These are phyloP conservation scores for Melanaphis sacchari DNA, from an alignment of 1,140 invertebrate species.

Conservation along the genomic window DNA sequence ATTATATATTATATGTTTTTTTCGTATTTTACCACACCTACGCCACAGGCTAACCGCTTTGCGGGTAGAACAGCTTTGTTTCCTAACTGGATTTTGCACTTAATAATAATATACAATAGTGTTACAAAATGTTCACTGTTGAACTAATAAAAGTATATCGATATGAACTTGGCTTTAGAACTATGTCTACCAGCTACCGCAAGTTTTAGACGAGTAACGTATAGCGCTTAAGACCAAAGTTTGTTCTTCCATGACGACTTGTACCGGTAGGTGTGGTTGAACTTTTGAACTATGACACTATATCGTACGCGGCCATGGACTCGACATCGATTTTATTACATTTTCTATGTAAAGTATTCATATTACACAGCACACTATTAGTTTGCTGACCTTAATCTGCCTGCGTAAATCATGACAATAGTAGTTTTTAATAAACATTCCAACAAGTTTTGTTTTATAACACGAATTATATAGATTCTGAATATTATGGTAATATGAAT, in stretches of 20 bases:
- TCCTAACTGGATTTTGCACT: conserved; percentile 46
- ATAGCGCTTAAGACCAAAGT: conserved; percentile 8
- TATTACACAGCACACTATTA: neutral
- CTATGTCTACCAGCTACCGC: neutral
- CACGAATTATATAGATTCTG: neutral
- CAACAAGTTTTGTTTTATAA: neutral
- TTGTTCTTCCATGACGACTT: conserved; percentile 16
- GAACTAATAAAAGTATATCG: neutral
- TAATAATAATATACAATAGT: neutral
- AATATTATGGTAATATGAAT: neutral
- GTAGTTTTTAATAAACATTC: conserved; percentile 13
- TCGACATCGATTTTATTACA: neutral
- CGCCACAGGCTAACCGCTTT: conserved; percentile 55
- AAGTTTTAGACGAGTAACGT: conserved; percentile 14
- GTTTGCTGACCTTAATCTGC: conserved; percentile 42
- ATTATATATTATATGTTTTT: neutral
- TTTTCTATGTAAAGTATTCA: neutral
- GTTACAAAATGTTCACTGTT: conserved; percentile 35
- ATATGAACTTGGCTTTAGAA: conserved; percentile 9
- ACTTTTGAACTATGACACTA: conserved; percentile 51
- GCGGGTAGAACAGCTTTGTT: conserved; percentile 45
- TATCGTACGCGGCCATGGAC: conserved; percentile 37
- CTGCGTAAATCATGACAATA: conserved; percentile 32
- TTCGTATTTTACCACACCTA: conserved; percentile 53
- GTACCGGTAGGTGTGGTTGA: conserved; percentile 17